These are phyloP conservation scores for Xylocopa sonorina DNA, from an alignment of 1,140 invertebrate genomes.

Conservation along the genomic window DNA sequence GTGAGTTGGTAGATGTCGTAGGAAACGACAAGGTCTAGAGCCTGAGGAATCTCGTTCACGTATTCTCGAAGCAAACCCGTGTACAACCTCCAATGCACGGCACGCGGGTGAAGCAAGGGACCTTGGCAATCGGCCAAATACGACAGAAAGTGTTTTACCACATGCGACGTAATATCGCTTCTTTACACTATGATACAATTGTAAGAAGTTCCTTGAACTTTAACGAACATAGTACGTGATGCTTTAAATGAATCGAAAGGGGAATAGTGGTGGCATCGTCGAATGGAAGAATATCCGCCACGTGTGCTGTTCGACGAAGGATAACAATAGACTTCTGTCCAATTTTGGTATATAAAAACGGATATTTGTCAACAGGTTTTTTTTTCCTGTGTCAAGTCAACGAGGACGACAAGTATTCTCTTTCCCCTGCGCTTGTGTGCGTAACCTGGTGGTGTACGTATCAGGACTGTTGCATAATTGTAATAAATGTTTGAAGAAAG, in stretches of 20 bases:
- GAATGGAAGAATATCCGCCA: background rate
- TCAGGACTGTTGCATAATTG: no score
- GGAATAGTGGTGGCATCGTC: background rate
- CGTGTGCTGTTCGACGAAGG: background rate
- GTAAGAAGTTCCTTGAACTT: constrained; percentile 60
- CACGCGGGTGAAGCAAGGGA: constrained; percentile 69
- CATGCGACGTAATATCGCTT: constrained; percentile 61
- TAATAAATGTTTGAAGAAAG: no score
- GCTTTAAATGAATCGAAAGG: background rate
- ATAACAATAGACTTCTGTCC: background rate
- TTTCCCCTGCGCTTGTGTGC: no score
- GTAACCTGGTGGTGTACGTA: no score
- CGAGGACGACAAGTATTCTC: no score
- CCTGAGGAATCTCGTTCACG: constrained; percentile 59
- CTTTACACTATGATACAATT: constrained; percentile 42
- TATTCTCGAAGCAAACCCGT: constrained; percentile 51
- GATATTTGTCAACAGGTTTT: constrained; percentile 1
- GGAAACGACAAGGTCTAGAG: constrained; percentile 21
- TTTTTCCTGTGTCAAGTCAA: background rate
- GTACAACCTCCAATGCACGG: constrained; percentile 53
- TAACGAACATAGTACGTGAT: background rate
- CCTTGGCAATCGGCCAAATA: constrained; percentile 77
- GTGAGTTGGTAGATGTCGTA: constrained; percentile 29
- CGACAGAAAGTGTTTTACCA: constrained; percentile 75
- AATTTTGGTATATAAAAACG: background rate